Base-by-base conservation (phyloP, 2,888 invertebrate species). In the Epinotia brunnichana region DNA sequence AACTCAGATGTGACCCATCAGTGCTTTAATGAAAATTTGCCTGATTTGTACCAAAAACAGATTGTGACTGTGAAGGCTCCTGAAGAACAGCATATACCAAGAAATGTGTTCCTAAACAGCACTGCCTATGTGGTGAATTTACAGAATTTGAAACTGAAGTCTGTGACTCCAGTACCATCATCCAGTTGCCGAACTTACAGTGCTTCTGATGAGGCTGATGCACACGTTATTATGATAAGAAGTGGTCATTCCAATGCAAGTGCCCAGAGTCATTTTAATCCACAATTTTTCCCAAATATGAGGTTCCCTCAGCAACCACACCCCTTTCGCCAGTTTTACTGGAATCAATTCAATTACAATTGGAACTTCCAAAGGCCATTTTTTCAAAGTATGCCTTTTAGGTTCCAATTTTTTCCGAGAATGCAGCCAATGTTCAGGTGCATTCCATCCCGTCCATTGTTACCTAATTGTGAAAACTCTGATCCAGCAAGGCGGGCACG, bases 101-200 rank as follows among this genome's bases (percentile, higher is more conserved):
- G 83, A 74, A 87, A 87, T 76, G 80, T 92, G 64, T 82, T 80
- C 69, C 80, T 90, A n/a, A 87, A 84, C 70, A 87, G 87, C 66
- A 74, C 82, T 9, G 75, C 73, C n/a, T 91, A 90, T 78, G 78
- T 79, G 2, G 68, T 92, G 1, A 87, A 91, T 79, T 44, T 91
- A 29, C 76, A 82, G 15, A 81, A 78, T 67, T 75, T 91, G 13
- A 79, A 75, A 70, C 79, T 76, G 11, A 86, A 80, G 74, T 74
- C 76, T n/a, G 51, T 56, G 5, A 78, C 69, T 48, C 69, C 78
- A 2, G 29, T 13, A 3, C 56, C 74, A 5, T 80, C 83, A 5
- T 74, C 76, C n/a, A 78, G 82, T n/a, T 75, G 80, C 15, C 76
- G 76, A 56, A 70, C 81, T 15, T 86, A 85, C 54, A 85, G 82